These are phyloP conservation scores for Goniozus legneri DNA, from an alignment of 1,140 invertebrate species.

Conservation along the genomic window DNA sequence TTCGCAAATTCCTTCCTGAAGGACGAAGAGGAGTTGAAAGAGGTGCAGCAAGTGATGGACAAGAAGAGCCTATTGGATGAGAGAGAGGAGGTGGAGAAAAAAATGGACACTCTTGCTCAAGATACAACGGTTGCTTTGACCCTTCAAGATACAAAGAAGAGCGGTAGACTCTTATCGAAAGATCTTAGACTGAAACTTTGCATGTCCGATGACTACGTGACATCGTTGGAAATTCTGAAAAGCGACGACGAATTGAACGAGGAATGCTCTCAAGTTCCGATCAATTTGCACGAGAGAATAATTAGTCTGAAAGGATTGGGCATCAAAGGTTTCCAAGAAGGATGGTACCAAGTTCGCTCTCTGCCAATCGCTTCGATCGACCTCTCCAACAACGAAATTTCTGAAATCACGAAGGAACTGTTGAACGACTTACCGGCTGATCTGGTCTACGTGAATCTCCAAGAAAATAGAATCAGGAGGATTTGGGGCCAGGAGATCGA, in stretches of 20 bases:
- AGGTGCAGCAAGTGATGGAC: conserved; percentile 11
- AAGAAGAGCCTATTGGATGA: not conserved
- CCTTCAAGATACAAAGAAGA: not conserved
- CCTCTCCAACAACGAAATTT: conserved; percentile 27
- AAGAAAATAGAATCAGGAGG: conserved; percentile 14
- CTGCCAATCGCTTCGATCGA: conserved; percentile 19
- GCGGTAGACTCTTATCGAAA: not conserved
- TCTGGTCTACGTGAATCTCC: conserved; percentile 22
- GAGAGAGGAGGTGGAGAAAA: not conserved
- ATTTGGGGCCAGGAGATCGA: conserved; percentile 22
- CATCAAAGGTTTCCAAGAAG: conserved; percentile 27
- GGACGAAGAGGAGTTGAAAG: conserved; percentile 14
- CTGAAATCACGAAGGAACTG: conserved; percentile 27
- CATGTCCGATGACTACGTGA: conserved; percentile 17
- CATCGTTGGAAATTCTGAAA: conserved; percentile 15
- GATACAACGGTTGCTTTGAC: not conserved
- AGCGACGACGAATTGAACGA: conserved; percentile 10
- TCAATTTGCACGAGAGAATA: conserved; percentile 9
- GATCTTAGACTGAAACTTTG: conserved; percentile 21
- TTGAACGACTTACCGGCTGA: conserved; percentile 29
- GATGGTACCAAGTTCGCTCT: conserved; percentile 28
- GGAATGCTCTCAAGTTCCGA: conserved; percentile 13
- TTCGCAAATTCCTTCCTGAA: conserved; percentile 29
- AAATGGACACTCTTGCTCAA: not conserved
- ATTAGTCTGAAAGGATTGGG: conserved; percentile 17